Percentiles rank a stretch among this genome's conserved stretches.
Evolutionary conservation across 2,113 vertebrate species (phyloP).

Genomic region (Bufo bufo): DNA sequence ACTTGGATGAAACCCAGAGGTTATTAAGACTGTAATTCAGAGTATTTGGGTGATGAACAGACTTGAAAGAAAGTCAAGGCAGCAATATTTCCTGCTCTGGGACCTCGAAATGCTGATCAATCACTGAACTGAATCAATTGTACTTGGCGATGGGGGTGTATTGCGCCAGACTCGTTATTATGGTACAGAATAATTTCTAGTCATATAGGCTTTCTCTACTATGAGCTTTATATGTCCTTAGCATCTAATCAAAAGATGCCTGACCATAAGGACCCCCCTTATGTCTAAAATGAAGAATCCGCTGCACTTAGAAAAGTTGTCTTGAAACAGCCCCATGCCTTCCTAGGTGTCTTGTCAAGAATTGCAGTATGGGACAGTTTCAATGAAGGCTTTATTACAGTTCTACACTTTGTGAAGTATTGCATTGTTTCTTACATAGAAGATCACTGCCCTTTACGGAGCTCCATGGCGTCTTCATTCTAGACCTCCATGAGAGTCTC

Average conservation of each 20-base stretch:
- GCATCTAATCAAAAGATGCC: neutral
- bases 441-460: too few relatives aligned
- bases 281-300: too few relatives aligned
- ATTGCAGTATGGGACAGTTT: too few relatives aligned
- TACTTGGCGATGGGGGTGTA: neutral
- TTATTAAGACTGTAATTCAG: slow-evolving; percentile 5
- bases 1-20: neutral
- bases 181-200: neutral
- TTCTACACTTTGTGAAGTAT: too few relatives aligned
- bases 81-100: neutral
- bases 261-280: neutral
- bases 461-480: too few relatives aligned
- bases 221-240: neutral
- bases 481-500: too few relatives aligned
- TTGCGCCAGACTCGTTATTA: neutral
- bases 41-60: neutral
- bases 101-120: neutral
- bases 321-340: too few relatives aligned
- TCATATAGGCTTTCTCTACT: too few relatives aligned
- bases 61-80: neutral
- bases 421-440: too few relatives aligned
- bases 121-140: neutral
- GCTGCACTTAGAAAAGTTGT: too few relatives aligned
- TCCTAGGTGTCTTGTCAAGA: too few relatives aligned
- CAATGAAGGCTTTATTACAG: too few relatives aligned